These are phyloP conservation scores for Cactoblastis cactorum DNA, from an alignment of 2,888 invertebrate species.

Conservation along the genomic window DNA sequence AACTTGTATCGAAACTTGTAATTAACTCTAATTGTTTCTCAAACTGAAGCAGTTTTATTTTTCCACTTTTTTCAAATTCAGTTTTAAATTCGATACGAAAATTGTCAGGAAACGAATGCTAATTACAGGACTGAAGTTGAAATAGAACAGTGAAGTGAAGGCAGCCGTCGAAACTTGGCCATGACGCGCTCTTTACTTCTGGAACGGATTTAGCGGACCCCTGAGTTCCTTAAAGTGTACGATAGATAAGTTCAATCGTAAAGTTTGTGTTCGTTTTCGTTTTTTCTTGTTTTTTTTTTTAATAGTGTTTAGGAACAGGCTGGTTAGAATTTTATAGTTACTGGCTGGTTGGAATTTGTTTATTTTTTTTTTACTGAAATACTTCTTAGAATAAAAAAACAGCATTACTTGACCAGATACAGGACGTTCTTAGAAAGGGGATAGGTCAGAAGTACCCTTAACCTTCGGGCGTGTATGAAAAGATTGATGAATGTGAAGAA, in stretches of 20 bases:
- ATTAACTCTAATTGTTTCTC: too few relatives aligned
- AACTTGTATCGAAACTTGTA: too few relatives aligned
- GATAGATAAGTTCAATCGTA: background rate
- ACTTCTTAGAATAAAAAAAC: too few relatives aligned
- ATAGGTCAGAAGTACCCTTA: too few relatives aligned
- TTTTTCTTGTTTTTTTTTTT: background rate
- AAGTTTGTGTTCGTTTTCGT: background rate
- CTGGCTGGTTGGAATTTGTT: too few relatives aligned
- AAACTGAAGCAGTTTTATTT: too few relatives aligned
- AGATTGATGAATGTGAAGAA: too few relatives aligned
- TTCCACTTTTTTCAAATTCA: background rate
- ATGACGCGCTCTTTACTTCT: constrained; percentile 6
- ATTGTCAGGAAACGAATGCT: background rate
- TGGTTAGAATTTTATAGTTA: too few relatives aligned
- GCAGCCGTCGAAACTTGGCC: constrained; percentile 2
- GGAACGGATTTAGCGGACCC: constrained; percentile 21
- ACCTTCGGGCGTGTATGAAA: too few relatives aligned
- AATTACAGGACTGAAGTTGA: background rate
- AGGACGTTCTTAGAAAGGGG: too few relatives aligned
- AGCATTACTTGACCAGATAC: too few relatives aligned
- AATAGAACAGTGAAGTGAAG: background rate
- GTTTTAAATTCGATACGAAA: background rate
- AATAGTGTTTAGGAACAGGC: background rate
- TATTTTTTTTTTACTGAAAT: too few relatives aligned
- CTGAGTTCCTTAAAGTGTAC: constrained; percentile 14